phyloP scores from a whole-genome alignment of 2,113 vertebrate genomes.

The Seriola quinqueradiata region DNA sequence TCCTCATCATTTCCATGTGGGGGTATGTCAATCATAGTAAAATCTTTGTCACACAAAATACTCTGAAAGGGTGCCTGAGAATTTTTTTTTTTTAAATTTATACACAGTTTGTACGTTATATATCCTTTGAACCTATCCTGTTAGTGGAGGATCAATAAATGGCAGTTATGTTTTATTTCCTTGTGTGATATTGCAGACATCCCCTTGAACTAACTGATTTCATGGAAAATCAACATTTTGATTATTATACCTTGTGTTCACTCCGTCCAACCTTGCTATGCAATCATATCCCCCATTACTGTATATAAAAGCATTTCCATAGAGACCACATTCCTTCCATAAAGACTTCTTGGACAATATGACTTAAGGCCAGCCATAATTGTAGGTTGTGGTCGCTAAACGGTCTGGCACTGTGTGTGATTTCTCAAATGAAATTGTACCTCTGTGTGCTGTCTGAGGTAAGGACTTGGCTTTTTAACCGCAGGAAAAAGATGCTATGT shows the following conservation, averaged over 20 bases:
- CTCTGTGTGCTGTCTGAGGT: conserved; percentile 60
- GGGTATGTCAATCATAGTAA: conserved; percentile 17
- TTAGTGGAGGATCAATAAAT: too few species aligned
- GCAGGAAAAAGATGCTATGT: conserved; percentile 31
- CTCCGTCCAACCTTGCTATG: not conserved
- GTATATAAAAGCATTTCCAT: conserved; percentile 66
- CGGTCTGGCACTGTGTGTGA: conserved; percentile 51
- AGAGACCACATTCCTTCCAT: conserved; percentile 70
- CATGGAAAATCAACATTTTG: not conserved
- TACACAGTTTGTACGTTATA: not conserved
- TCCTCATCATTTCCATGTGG: conserved; percentile 35
- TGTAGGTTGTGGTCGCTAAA: conserved; percentile 70
- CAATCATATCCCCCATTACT: conserved; percentile 24
- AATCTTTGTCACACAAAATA: not conserved
- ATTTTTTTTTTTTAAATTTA: not conserved
- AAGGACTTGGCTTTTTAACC: conserved; percentile 44
- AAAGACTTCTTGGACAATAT: conserved; percentile 61
- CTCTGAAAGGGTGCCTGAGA: not conserved
- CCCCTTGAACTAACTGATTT: not conserved
- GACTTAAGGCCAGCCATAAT: conserved; percentile 72
- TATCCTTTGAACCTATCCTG: not conserved
- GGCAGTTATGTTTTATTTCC: not conserved
- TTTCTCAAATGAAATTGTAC: conserved; percentile 63
- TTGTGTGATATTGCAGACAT: not conserved
- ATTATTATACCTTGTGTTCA: not conserved